A percentile compares a stretch with the other conserved stretches of the same genome.
phyloP scores from a whole-genome alignment of 2,113 vertebrate genomes.

The Eudorcas thomsonii region DNA sequence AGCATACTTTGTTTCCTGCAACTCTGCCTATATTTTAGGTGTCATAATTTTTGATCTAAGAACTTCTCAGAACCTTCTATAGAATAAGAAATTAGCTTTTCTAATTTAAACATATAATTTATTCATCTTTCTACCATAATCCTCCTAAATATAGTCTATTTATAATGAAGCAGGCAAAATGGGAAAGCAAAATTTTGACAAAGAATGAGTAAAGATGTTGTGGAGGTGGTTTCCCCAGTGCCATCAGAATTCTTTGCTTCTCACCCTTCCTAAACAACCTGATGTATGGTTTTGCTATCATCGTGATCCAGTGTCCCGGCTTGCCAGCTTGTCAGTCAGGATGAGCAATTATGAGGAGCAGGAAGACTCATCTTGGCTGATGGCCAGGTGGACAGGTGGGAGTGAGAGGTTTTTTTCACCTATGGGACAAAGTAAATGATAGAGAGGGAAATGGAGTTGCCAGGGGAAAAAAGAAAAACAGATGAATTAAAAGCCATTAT shows the following conservation, averaged over 20 bases:
- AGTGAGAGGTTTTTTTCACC: neutral
- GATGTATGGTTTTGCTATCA: neutral
- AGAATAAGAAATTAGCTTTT: neutral
- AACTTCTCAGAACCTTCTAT: neutral
- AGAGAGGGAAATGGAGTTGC: neutral
- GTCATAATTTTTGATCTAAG: neutral
- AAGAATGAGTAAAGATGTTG: neutral
- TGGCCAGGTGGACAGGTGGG: slow-evolving; percentile 36
- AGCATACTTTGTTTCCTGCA: neutral
- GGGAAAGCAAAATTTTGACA: neutral
- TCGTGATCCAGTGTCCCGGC: neutral
- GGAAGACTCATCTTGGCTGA: slow-evolving; percentile 28
- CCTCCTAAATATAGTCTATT: neutral
- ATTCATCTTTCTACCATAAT: neutral
- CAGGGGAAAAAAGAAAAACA: neutral
- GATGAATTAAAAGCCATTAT: slow-evolving; percentile 8
- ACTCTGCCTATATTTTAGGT: neutral
- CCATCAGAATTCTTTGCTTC: neutral
- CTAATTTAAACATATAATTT: neutral
- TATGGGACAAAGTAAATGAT: slow-evolving; percentile 1
- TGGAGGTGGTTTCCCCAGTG: neutral
- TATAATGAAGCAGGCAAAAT: neutral
- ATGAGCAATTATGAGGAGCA: neutral
- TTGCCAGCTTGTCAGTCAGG: neutral
- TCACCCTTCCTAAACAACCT: neutral